These are phyloP conservation scores for Pygoscelis antarcticus DNA, from an alignment of 2,113 vertebrate genomes.

Conservation along the genomic window DNA sequence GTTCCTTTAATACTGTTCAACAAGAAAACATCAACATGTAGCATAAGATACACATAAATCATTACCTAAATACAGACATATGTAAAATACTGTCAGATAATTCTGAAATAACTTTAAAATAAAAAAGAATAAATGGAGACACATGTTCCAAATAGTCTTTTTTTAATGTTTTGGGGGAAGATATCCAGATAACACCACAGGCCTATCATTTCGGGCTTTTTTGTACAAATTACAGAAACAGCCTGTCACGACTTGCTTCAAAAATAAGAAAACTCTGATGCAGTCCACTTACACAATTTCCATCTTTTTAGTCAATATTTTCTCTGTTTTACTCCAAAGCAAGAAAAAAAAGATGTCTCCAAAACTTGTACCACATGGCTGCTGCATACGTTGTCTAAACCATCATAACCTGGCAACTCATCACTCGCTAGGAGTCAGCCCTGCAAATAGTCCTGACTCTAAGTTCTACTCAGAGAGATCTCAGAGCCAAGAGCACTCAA, in stretches of 20 bases:
- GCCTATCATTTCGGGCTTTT: background rate
- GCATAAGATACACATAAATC: background rate
- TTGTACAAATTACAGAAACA: background rate
- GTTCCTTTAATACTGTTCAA: background rate
- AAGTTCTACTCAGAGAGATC: background rate
- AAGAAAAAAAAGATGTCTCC: background rate
- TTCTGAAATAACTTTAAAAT: background rate
- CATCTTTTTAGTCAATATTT: background rate
- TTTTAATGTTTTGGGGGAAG: background rate
- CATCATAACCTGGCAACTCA: background rate
- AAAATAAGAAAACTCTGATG: background rate
- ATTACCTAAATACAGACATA: background rate
- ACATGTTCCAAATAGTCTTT: background rate
- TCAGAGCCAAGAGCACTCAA: background rate
- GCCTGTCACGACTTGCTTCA: background rate
- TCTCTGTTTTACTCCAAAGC: background rate
- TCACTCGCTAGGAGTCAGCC: background rate
- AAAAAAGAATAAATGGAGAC: background rate
- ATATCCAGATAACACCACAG: background rate
- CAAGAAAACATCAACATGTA: background rate
- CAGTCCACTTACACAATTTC: background rate
- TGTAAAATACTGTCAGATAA: background rate
- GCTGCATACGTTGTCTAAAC: background rate
- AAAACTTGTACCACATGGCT: background rate
- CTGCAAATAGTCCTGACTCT: background rate